Evolutionary conservation across 2,797 vertebrate species (phyloP).

Genomic region (Orestias chungarensis): DNA sequence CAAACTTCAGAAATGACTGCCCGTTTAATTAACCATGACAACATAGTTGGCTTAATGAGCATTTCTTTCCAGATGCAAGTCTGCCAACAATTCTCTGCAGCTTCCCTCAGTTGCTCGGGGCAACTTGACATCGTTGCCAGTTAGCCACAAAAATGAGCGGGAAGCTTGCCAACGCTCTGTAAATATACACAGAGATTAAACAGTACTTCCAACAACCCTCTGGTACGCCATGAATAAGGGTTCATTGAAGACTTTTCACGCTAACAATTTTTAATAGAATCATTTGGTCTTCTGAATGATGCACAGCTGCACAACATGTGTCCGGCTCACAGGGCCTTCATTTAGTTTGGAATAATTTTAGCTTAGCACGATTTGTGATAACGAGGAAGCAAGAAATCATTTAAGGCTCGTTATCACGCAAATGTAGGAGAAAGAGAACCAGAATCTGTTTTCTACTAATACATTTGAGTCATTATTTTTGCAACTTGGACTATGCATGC

Average conservation of each 20-base stretch:
- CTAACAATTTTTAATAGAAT: conserved; percentile 58
- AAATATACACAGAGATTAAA: conserved; percentile 61
- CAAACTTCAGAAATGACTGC: conserved; percentile 57
- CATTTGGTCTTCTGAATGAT: conserved; percentile 34
- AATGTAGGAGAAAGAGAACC: not conserved
- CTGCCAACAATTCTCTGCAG: conserved; percentile 54
- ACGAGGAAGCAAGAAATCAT: not conserved
- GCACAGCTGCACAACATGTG: conserved; percentile 60
- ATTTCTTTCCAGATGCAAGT: conserved; percentile 46
- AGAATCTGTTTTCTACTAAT: not conserved
- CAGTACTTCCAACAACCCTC: conserved; percentile 50
- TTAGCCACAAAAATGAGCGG: conserved; percentile 62
- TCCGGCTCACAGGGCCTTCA: not conserved
- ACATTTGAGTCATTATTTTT: not conserved
- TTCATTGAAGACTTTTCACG: conserved; percentile 59
- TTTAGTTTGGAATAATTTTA: not conserved
- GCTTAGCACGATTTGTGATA: not conserved
- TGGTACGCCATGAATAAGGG: conserved; percentile 35
- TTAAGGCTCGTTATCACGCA: not conserved
- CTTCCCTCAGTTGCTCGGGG: conserved; percentile 63
- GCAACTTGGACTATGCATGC: not conserved
- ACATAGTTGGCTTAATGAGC: conserved; percentile 57
- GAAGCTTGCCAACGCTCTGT: conserved; percentile 59
- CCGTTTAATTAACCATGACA: conserved; percentile 72
- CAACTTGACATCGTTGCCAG: conserved; percentile 64